phyloP scores from a whole-genome alignment of 1,140 invertebrate genomes.

The Choristoneura fumiferana region DNA sequence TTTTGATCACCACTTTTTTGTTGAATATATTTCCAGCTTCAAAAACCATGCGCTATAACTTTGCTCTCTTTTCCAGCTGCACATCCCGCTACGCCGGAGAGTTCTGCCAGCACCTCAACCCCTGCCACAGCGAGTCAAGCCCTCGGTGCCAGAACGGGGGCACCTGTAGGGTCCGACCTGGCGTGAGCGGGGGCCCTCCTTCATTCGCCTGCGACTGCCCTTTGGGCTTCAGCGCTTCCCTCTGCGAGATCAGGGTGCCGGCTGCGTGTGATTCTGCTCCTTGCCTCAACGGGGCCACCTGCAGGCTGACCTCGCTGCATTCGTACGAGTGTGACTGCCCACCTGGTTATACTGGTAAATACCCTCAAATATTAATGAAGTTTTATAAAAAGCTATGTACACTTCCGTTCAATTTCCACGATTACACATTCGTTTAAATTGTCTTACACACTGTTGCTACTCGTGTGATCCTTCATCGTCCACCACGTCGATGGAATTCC shows the following conservation, averaged over 20 bases:
- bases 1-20: no score
- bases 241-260: slow-evolving; percentile 94
- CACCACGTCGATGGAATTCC: no score
- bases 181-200: slow-evolving; percentile 82
- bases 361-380: no score
- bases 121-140: slow-evolving; percentile 90
- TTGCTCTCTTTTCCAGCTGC: slow-evolving; percentile 88
- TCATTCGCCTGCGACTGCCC: slow-evolving; percentile 93
- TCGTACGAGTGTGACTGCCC: slow-evolving; percentile 91
- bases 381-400: no score
- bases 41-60: no score
- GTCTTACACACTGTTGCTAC: no score
- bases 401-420: no score
- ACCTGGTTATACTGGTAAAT: slow-evolving; percentile 90
- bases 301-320: slow-evolving; percentile 86
- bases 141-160: slow-evolving; percentile 94
- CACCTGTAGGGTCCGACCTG: slow-evolving; percentile 89
- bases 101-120: slow-evolving; percentile 95
- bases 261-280: slow-evolving; percentile 94
- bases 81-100: slow-evolving; percentile 94
- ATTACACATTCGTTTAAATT: no score
- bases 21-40: no score
- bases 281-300: slow-evolving; percentile 92
- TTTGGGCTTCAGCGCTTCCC: slow-evolving; percentile 92
- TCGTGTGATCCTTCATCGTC: no score